These are phyloP conservation scores for human (Homo sapiens) DNA, from an alignment of 2,113 vertebrate species.

Conservation along the genomic window DNA sequence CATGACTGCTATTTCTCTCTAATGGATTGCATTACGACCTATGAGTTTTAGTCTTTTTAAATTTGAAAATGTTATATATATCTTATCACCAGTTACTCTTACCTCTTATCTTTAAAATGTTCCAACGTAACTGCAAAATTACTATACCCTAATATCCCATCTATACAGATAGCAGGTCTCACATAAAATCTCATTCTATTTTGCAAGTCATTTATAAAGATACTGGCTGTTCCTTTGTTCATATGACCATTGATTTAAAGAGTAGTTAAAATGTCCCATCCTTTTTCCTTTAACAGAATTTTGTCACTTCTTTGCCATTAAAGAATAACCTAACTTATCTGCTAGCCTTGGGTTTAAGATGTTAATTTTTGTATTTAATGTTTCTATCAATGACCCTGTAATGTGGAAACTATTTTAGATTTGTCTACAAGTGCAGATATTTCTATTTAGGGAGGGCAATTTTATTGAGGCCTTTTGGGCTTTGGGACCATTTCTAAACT, in stretches of 20 bases:
- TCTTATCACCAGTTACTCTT: slow-evolving; percentile 12
- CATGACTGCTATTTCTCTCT: neutral
- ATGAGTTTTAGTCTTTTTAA: slow-evolving; percentile 1
- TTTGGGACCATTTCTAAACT: slow-evolving; percentile 29
- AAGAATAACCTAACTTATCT: slow-evolving; percentile 20
- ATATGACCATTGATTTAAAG: slow-evolving; percentile 11
- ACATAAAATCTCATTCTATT: slow-evolving; percentile 14
- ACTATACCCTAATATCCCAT: neutral
- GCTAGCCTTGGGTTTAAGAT: neutral
- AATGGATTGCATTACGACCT: neutral
- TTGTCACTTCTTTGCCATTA: slow-evolving; percentile 6
- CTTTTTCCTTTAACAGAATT: slow-evolving; percentile 35
- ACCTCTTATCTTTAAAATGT: slow-evolving; percentile 14
- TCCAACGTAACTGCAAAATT: neutral
- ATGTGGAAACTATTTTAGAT: neutral
- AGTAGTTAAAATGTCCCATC: slow-evolving; percentile 15
- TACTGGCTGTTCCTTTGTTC: neutral
- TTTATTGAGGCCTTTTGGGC: neutral
- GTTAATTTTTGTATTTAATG: neutral
- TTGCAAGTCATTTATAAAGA: slow-evolving; percentile 36
- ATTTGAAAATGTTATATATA: slow-evolving; percentile 26
- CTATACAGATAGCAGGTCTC: neutral
- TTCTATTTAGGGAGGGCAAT: slow-evolving; percentile 23
- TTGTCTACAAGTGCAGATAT: neutral
- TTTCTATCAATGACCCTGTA: neutral